Evolutionary conservation across 2,113 vertebrate species (phyloP), one percentile per base, ranked within the genome.

Genomic region (Engystomops pustulosus): DNA sequence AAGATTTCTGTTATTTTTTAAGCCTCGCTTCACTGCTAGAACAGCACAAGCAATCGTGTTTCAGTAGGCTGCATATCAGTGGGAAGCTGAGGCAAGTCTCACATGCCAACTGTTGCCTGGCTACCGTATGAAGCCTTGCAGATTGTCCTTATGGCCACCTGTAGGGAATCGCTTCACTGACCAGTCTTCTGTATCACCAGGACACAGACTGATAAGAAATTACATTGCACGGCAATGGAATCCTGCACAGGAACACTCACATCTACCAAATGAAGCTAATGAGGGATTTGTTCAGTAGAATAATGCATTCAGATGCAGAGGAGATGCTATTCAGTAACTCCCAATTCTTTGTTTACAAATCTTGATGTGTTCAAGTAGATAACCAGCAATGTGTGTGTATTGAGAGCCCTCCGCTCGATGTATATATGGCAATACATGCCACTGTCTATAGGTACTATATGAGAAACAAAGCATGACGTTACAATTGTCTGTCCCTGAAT

Each of bases 51-150:
- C 75, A 78, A 41, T 78, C 32, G 41, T 60, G 75, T 60, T 38
- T 58, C 14, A 25, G 32, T 41, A 41, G 17, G 51, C 75, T 32
- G 71, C 86, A 86, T 8, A 67, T 67, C 6, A 36, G 30, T 36
- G 62, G 27, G 62, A 81, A 86, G 74, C 86, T 58, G 83, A 44
- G 83, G 70, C 60, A 30, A 85, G 81, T 86, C 87, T 79, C 58
- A 85, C 88, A 87, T 84, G 77, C 32, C 87, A 88, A 25, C 41
- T 75, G 82, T 77, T 87, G 85, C 81, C 84, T 72, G 79, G 76
- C 75, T 45, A 71, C 85, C 53, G 30, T 62, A 69, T 36, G 32
- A 17, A 45, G 32, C 79, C 78, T 38, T 47, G 38, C 4, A 81
- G 51, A 9, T 74, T 58, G 80, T 80, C 83, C 87, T 81, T 85